Base-by-base conservation (phyloP, 2,888 invertebrate species). In the Andrena praecox region DNA sequence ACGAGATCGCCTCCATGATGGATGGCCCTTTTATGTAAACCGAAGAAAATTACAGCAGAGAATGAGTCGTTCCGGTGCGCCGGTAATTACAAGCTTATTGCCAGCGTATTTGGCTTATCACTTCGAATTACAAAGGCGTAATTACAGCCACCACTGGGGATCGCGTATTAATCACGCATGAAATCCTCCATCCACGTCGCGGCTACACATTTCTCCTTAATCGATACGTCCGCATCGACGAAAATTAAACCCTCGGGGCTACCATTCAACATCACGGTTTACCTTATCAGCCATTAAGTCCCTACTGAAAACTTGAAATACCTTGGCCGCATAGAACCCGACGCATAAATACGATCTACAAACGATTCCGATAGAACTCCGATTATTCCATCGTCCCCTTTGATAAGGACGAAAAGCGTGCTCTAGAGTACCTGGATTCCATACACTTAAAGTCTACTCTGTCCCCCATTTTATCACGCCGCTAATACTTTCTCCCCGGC, bases 21-120 rank as follows among this genome's bases (percentile, higher is more conserved):
- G 54, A 56, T 68, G 54, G 50, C 10, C 24, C 33, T 31, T 35
- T 35, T 56, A 68, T 54, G 68, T 24, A 68, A 68, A 68, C 12
- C 16, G 42, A 68, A 12, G 56, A 31, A 12, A 56, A 56, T 56
- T 54, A 33, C 20, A 35, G 20, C 5, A 20, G 24, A 35, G 20
- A 33, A 68, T 4, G 56, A 68, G 20, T n/a, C 20, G 33, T 12
- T 56, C 27, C 33, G 6, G 8, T 29, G 16, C 6, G 24, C 24
- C 20, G 6, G 33, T 68, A 68, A 54, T 68, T 68, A 68, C 35
- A 20, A 68, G 68, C 54, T 56, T 35, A 33, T n/a, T 24, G n/a
- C 27, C 68, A n/a, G 7, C 7, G 8, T 56, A 54, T 20, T 68
- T 48, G 31, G 35, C 33, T 56, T 68, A 68, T 68, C 68, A 56